These are phyloP conservation scores for Melanotaenia pygmaea DNA, from an alignment of 2,797 vertebrate species.

Conservation along the genomic window DNA sequence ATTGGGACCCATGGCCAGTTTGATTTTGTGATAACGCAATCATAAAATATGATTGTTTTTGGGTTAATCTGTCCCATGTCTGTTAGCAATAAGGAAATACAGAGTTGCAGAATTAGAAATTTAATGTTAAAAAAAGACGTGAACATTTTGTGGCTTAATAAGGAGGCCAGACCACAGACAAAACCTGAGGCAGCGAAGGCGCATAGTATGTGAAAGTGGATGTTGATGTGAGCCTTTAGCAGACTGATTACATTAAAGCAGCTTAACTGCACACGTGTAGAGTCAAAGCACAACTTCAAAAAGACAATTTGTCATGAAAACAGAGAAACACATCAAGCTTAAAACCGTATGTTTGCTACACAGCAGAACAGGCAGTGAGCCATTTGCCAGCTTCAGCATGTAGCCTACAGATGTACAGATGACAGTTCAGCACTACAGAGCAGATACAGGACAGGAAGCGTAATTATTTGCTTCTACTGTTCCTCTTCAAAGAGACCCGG, in stretches of 20 bases:
- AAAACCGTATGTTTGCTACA: not conserved
- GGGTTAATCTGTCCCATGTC: too few species aligned
- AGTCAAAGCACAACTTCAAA: constrained; percentile 15
- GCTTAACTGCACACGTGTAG: not conserved
- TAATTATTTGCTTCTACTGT: constrained; percentile 79
- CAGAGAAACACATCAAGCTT: not conserved
- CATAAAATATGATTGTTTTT: not conserved
- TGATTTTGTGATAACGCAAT: not conserved
- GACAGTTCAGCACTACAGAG: constrained; percentile 74
- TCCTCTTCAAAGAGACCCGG: constrained; percentile 74
- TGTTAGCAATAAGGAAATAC: too few species aligned
- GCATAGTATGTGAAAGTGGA: not conserved
- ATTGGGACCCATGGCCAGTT: not conserved
- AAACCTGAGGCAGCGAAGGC: not conserved
- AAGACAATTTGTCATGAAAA: not conserved
- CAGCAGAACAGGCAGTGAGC: constrained; percentile 32
- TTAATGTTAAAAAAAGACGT: not conserved
- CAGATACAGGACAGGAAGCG: constrained; percentile 80
- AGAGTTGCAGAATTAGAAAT: not conserved
- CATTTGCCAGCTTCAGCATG: constrained; percentile 38
- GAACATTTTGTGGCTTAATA: not conserved
- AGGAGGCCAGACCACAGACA: not conserved
- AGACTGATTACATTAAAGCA: not conserved
- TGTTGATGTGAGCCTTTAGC: not conserved
- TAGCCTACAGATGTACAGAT: constrained; percentile 64